phyloP scores from a whole-genome alignment of 2,113 vertebrate genomes.

The Alouatta palliata region DNA sequence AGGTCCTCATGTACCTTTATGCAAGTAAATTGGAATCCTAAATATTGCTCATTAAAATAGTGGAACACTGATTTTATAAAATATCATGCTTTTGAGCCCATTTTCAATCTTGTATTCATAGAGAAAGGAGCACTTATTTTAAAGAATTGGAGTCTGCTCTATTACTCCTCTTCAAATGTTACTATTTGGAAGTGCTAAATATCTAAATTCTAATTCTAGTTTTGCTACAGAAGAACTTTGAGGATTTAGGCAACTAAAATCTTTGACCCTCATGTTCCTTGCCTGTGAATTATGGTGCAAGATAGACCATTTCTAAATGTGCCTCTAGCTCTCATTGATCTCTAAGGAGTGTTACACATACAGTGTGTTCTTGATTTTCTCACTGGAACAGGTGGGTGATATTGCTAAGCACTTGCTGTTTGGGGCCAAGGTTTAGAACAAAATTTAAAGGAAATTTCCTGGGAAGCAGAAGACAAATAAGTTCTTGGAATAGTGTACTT shows the following conservation, averaged over 20 bases:
- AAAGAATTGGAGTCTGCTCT: background rate
- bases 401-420: background rate
- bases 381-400: background rate
- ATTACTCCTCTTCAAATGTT: slow-evolving; percentile 3
- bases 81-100: background rate
- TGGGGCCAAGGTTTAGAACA: background rate
- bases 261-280: background rate
- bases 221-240: background rate
- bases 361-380: background rate
- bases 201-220: background rate
- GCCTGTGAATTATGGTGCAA: background rate
- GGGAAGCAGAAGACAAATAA: background rate
- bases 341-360: background rate
- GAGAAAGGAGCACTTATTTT: slow-evolving; percentile 18
- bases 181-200: background rate
- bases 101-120: background rate
- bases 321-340: background rate
- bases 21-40: background rate
- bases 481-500: background rate
- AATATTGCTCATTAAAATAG: background rate
- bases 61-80: slow-evolving; percentile 10
- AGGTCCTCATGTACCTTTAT: background rate
- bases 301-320: background rate
- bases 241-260: background rate
- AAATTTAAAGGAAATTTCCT: slow-evolving; percentile 33